Evolutionary conservation across 1,140 invertebrate genomes (phyloP).

Genomic region (Diuraphis noxia): DNA sequence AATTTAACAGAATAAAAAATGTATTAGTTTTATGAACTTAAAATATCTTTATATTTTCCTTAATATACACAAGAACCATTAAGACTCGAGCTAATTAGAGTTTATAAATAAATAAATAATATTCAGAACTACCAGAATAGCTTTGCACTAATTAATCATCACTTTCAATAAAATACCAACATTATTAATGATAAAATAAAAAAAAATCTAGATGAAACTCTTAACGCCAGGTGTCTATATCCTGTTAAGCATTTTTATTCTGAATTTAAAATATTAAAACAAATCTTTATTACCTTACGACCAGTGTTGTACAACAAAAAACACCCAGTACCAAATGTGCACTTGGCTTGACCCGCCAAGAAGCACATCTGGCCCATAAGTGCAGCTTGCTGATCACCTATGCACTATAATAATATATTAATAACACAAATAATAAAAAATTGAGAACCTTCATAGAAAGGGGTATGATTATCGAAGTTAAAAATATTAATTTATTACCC

Average conservation of each 20-base stretch:
- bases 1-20: not conserved
- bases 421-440: slow-evolving; percentile 35
- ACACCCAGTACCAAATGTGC: slow-evolving; percentile 93
- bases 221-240: not conserved
- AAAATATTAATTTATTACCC: slow-evolving; percentile 64
- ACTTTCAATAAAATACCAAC: not conserved
- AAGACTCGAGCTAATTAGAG: too few relatives aligned
- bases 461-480: slow-evolving; percentile 39
- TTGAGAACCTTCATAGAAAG: not conserved
- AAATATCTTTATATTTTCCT: not conserved
- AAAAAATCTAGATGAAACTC: not conserved
- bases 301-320: slow-evolving; percentile 95
- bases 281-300: slow-evolving; percentile 58
- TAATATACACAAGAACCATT: not conserved
- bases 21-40: not conserved
- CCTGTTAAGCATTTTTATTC: not conserved
- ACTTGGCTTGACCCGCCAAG: slow-evolving; percentile 85
- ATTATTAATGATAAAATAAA: not conserved
- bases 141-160: not conserved
- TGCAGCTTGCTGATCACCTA: slow-evolving; percentile 92
- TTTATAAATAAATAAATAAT: too few relatives aligned
- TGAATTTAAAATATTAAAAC: not conserved
- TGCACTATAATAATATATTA: slow-evolving; percentile 66
- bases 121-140: not conserved
- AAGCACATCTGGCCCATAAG: slow-evolving; percentile 91